A percentile compares a stretch with the other conserved stretches of the same genome.
Evolutionary conservation across 2,888 invertebrate species (phyloP).

Genomic region (Chalcosyrphus nemorum): DNA sequence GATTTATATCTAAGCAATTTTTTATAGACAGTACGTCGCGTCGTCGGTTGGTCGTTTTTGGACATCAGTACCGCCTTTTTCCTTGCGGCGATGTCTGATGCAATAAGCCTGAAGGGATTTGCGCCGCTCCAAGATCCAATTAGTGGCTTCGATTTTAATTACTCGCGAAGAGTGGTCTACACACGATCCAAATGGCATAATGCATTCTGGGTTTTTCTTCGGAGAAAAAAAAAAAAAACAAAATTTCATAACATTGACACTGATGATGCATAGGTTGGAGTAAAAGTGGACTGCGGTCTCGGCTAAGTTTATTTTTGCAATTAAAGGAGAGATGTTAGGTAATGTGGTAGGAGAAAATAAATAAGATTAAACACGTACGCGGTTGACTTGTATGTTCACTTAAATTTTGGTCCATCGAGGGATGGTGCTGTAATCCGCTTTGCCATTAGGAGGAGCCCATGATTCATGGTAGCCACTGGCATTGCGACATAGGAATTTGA

Average conservation of each 20-base stretch:
- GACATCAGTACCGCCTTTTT: background rate
- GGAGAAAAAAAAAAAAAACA: background rate
- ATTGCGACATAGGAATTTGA: constrained; percentile 2
- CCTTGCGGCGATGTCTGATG: constrained; percentile 8
- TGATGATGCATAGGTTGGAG: too few species aligned
- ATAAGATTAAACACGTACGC: background rate
- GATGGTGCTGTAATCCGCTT: background rate
- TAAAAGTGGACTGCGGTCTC: background rate
- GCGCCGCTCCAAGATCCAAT: background rate
- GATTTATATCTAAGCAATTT: constrained; percentile 5
- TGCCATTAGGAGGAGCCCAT: background rate
- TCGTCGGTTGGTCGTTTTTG: too few species aligned
- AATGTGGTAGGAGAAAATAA: background rate
- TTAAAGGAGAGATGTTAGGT: background rate
- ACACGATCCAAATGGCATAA: background rate
- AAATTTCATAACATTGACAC: constrained; percentile 11
- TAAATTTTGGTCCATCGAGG: background rate
- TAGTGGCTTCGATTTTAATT: background rate
- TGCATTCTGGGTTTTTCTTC: background rate
- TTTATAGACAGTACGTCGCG: background rate
- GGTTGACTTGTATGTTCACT: background rate
- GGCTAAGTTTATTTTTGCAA: background rate
- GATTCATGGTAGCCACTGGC: background rate
- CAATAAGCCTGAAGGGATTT: background rate
- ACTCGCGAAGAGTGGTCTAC: background rate